Evolutionary conservation across 1,140 invertebrate genomes (phyloP), one percentile per base, ranked within the genome.

Genomic region (Bombus waltoni): DNA sequence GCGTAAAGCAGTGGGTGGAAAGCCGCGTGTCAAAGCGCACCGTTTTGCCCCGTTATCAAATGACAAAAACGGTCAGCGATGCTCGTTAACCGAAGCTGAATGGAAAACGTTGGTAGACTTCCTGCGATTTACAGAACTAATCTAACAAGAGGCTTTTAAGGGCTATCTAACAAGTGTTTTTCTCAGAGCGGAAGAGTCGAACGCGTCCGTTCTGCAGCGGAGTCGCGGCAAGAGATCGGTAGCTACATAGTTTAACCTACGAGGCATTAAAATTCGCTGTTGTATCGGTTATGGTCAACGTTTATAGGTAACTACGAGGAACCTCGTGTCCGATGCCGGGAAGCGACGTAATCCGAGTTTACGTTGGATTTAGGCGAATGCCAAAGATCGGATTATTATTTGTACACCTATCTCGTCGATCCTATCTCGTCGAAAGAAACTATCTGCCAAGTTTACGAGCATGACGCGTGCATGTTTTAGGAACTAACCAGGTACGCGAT

Each of bases 21-120:
- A 32, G 65, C 42, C 9, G 62, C 40, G 76, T 66, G 76, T 62
- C 76, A 66, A 66, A 78, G 40, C 59, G 59, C 57, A 2, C 59
- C 40, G 62, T n/a, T 47, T 32, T 3, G 22, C 40, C 32, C 42
- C 77, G 77, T 79, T 79, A 79, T 28, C 62, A 32, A 35, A 38
- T 13, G 25, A 47, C 22, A 62, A 77, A 77, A 62, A 40, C 35
- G 75, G 35, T 6, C 22, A 28, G 53, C 22, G 38, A 38, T 10
- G 47, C 32, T 59, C 35, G 32, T 76, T 59, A 38, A 13, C 18
- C 32, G 25, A 35, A 38, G 38, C 2, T 38, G 35, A 79, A 68
- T 68, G 77, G 28, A 38, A 13, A 79, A 68, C 62, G 42, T 79
- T 66, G 8, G 35, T 47, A 32, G 28, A 32, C 71, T 32, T 72